These are phyloP conservation scores for Cladopsammia gracilis DNA, from an alignment of 64 coral and sea anemone species.

Conservation along the genomic window DNA sequence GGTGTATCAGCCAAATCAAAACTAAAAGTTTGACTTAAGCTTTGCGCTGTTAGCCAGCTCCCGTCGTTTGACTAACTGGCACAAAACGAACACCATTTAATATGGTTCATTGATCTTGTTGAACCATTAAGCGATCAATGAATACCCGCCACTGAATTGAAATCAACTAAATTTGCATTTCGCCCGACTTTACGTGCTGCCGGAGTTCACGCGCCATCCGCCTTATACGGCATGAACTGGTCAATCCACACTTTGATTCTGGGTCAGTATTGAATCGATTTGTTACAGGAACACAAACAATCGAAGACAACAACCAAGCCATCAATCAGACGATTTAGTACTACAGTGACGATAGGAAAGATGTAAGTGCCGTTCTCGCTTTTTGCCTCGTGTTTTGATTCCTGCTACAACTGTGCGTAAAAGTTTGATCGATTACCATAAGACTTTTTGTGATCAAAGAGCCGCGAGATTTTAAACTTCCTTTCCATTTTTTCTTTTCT, in stretches of 20 bases:
- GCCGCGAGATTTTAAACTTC: background rate
- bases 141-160: background rate
- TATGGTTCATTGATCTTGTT: too few species aligned
- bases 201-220: background rate
- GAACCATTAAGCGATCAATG: too few species aligned
- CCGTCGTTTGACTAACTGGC: too few species aligned
- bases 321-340: background rate
- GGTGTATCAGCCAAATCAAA: too few species aligned
- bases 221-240: too few species aligned
- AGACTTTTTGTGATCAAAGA: too few species aligned
- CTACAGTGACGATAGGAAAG: background rate
- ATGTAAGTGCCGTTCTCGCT: background rate
- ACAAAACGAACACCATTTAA: too few species aligned
- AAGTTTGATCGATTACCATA: too few species aligned
- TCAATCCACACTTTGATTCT: too few species aligned
- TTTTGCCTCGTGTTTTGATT: background rate
- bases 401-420: too few species aligned
- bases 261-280: background rate
- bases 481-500: background rate
- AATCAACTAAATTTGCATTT: slow-evolving; percentile 48
- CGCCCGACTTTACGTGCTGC: background rate
- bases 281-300: background rate
- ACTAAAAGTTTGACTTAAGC: too few species aligned
- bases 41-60: too few species aligned
- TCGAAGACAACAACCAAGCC: background rate